Evolutionary conservation across 2,797 vertebrate species (phyloP), one percentile per base, ranked within the genome.

Genomic region (Dicrostonyx torquatus): DNA sequence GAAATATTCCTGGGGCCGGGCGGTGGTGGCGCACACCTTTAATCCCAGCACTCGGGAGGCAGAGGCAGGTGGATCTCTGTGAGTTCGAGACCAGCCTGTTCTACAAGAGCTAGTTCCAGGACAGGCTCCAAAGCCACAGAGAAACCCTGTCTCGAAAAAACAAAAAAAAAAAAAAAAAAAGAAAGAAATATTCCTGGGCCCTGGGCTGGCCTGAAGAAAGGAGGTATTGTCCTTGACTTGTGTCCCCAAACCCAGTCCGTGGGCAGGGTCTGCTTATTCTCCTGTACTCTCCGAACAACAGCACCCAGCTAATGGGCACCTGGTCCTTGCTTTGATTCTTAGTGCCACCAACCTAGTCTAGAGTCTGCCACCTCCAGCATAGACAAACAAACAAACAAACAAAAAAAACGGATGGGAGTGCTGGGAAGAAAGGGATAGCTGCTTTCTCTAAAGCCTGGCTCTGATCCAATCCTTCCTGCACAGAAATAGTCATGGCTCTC

Each of bases 1-100:
- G 40, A 62, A 89, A 45, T 90, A 45, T 55, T 89, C 43, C 92
- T 15, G 90, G 90, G 70, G n/a, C n/a, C n/a, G n/a, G n/a, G n/a
- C n/a, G n/a, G n/a, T n/a, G n/a, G n/a, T n/a, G n/a, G n/a, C n/a
- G n/a, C n/a, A n/a, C n/a, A n/a, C n/a, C n/a, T n/a, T n/a, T n/a
- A n/a, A n/a, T n/a, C n/a, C n/a, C n/a, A n/a, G n/a, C n/a, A n/a
- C n/a, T n/a, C n/a, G n/a, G n/a, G n/a, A n/a, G n/a, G n/a, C n/a
- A n/a, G n/a, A n/a, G n/a, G n/a, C n/a, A n/a, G n/a, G n/a, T n/a
- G n/a, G n/a, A n/a, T n/a, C n/a, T n/a, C n/a, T n/a, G n/a, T n/a
- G n/a, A n/a, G n/a, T n/a, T n/a, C n/a, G n/a, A n/a, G n/a, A n/a
- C n/a, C n/a, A n/a, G n/a, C n/a, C n/a, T n/a, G n/a, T n/a, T n/a